These are phyloP conservation scores for Hydractinia symbiolongicarpus DNA, from an alignment of 30 jellyfish, hydroid and myxozoan species.

Conservation along the genomic window DNA sequence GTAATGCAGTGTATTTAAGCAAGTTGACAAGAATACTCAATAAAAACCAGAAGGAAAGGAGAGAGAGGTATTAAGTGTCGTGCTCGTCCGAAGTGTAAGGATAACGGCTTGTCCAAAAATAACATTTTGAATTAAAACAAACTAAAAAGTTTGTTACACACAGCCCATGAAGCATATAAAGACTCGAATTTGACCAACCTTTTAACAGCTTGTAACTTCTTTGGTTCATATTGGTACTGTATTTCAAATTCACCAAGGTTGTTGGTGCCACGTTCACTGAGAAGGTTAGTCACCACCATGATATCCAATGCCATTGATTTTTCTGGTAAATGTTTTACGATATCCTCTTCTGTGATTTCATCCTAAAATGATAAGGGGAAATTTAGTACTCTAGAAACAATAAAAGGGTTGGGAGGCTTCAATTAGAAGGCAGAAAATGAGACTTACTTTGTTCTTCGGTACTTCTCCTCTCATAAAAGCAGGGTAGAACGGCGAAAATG, in stretches of 20 bases:
- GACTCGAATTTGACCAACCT: constrained; percentile 30
- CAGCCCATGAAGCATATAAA: no score
- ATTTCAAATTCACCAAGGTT: constrained; percentile 91
- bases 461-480: constrained; percentile 68
- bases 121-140: background rate
- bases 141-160: no score
- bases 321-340: constrained; percentile 65
- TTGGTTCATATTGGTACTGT: constrained; percentile 76
- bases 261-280: constrained; percentile 97
- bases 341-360: constrained; percentile 48
- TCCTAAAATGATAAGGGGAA: constrained; percentile 9
- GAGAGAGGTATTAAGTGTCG: no score
- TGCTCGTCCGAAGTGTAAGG: no score
- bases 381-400: no score
- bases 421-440: background rate
- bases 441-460: constrained; percentile 32
- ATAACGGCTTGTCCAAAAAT: no score
- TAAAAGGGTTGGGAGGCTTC: no score
- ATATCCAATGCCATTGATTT: constrained; percentile 70
- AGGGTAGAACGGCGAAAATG: constrained; percentile 94
- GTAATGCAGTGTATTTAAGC: no score
- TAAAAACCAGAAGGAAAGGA: no score
- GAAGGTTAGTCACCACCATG: constrained; percentile 92
- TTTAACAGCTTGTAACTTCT: constrained; percentile 75
- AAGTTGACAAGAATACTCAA: no score